Conservation (phyloP, 2,797 vertebrate species). For the Tiaroga cobitis region DNA sequence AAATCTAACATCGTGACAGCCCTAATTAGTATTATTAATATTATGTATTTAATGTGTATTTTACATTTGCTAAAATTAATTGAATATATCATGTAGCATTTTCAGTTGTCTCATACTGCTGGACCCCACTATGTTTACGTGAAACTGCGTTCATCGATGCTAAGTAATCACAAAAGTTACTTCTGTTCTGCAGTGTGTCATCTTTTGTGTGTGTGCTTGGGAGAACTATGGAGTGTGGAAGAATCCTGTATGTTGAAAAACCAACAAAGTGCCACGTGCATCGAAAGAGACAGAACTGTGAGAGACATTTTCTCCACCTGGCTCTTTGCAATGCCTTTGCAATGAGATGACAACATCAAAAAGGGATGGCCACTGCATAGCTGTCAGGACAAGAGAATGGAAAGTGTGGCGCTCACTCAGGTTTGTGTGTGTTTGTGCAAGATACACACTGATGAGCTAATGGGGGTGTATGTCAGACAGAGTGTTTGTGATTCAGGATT, state of each 20-base stretch:
- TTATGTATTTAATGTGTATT: background rate
- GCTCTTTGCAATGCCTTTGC: conserved; percentile 46
- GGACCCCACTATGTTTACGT: background rate
- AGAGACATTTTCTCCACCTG: conserved; percentile 42
- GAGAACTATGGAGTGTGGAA: conserved; percentile 8
- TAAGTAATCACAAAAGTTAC: background rate
- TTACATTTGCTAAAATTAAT: background rate
- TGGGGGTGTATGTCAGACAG: conserved; percentile 25
- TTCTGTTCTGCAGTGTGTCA: background rate
- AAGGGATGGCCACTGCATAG: conserved; percentile 30
- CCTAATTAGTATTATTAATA: background rate
- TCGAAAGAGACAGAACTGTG: background rate
- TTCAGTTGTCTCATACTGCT: background rate
- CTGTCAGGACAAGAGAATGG: conserved; percentile 50
- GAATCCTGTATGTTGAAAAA: background rate
- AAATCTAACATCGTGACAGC: too few relatives aligned
- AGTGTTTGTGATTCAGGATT: background rate
- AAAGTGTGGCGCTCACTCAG: conserved; percentile 40
- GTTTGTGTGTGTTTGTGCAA: conserved; percentile 32
- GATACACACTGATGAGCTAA: conserved; percentile 33
- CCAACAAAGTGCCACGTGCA: background rate
- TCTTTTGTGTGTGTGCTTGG: conserved; percentile 9
- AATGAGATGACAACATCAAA: conserved; percentile 53
- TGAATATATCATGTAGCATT: background rate
- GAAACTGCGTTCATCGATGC: background rate